These are phyloP conservation scores for Spilosoma lubricipeda DNA, from an alignment of 2,888 invertebrate genomes.

Conservation along the genomic window DNA sequence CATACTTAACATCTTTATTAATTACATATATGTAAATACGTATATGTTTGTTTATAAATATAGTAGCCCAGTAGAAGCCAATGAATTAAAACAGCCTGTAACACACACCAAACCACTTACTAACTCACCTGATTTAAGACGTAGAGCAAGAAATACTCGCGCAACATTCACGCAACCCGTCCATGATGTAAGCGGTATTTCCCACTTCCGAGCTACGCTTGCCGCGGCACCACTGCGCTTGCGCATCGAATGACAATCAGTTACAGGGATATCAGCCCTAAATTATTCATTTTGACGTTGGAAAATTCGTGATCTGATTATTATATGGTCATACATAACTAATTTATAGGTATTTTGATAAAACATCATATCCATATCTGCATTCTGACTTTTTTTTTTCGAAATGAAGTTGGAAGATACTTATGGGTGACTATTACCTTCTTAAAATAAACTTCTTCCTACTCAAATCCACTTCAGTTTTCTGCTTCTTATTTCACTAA, in stretches of 20 bases:
- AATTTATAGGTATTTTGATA: not conserved
- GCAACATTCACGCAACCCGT: conserved; percentile 42
- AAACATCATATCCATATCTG: not conserved
- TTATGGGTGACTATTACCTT: no score
- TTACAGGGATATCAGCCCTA: not conserved
- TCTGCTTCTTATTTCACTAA: no score
- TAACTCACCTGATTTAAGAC: conserved; percentile 18
- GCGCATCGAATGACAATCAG: conserved; percentile 16
- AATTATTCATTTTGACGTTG: not conserved
- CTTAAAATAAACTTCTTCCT: not conserved
- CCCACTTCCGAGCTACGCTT: conserved; percentile 42
- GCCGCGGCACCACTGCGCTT: conserved; percentile 13
- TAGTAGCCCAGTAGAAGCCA: no score
- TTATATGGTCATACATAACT: not conserved
- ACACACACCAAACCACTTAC: conserved; percentile 9
- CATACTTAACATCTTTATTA: no score
- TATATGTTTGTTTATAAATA: no score
- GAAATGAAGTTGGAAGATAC: not conserved
- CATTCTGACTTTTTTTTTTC: not conserved
- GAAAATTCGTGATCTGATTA: not conserved
- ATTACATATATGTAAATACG: no score
- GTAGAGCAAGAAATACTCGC: conserved; percentile 21
- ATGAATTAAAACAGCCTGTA: not conserved
- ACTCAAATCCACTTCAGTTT: not conserved
- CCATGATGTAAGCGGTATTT: conserved; percentile 43